Percentiles rank a stretch among this genome's conserved stretches.
Conservation (phyloP, 1,140 invertebrate genomes). For the Sesamia nonagrioides region DNA sequence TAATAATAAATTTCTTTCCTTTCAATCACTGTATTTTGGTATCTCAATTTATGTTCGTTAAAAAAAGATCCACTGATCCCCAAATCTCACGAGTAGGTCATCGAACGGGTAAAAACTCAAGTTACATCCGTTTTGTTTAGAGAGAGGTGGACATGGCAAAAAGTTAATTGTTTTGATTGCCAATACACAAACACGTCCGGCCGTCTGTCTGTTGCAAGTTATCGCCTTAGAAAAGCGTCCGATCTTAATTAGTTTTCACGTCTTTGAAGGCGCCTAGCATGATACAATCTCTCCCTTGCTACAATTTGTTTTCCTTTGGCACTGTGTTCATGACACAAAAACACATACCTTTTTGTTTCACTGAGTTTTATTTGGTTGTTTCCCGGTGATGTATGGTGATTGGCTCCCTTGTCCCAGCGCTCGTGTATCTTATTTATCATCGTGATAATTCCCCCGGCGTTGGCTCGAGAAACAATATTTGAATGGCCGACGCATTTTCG, state of each 20-base stretch:
- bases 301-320: constrained; percentile 85
- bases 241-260: constrained; percentile 87
- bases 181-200: constrained; percentile 80
- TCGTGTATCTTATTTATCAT: constrained; percentile 84
- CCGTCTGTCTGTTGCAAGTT: constrained; percentile 78
- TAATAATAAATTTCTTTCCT: constrained; percentile 42
- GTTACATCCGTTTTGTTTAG: constrained; percentile 74
- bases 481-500: constrained; percentile 69
- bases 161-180: constrained; percentile 87
- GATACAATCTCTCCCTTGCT: constrained; percentile 84
- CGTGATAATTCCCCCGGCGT: constrained; percentile 78
- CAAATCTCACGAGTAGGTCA: constrained; percentile 53
- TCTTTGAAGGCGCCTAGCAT: constrained; percentile 84
- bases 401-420: constrained; percentile 79
- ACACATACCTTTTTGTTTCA: constrained; percentile 80
- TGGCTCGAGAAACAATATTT: constrained; percentile 78
- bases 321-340: constrained; percentile 72
- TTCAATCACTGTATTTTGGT: background rate
- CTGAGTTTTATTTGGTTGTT: constrained; percentile 78
- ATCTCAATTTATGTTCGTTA: background rate
- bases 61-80: background rate
- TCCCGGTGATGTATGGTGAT: constrained; percentile 85
- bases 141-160: constrained; percentile 78
- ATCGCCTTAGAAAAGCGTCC: constrained; percentile 85
- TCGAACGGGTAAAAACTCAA: constrained; percentile 56